A percentile compares a stretch with the other conserved stretches of the same genome.
phyloP scores from a whole-genome alignment of 2,113 vertebrate species.

The Bubo scandiacus region DNA sequence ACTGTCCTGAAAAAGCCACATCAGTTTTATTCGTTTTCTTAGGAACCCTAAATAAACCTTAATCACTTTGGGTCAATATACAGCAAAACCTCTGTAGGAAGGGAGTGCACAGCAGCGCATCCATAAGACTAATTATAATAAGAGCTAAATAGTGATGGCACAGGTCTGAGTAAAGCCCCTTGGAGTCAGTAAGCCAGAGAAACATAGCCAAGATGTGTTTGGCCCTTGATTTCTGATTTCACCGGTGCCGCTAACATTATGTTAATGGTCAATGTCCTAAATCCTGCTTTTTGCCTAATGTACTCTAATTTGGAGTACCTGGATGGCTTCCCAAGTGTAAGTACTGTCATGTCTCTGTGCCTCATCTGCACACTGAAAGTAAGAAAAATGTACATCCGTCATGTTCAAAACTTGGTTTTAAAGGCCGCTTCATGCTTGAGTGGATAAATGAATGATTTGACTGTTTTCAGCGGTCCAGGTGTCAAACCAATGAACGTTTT shows the following conservation, averaged over 20 bases:
- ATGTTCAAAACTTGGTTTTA: background rate
- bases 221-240: background rate
- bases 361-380: background rate
- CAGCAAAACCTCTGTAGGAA: background rate
- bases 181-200: background rate
- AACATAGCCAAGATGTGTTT: background rate
- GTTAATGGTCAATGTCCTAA: background rate
- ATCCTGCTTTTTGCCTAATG: background rate
- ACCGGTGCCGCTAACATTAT: background rate
- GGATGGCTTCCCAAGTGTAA: background rate
- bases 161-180: background rate
- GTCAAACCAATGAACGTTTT: background rate
- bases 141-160: background rate
- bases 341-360: background rate
- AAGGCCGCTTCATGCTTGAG: background rate
- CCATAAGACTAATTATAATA: background rate
- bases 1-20: background rate
- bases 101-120: background rate
- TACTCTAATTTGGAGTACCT: background rate
- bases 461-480: background rate
- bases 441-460: background rate
- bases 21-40: background rate
- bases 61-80: background rate
- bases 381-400: background rate
- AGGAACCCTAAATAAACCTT: background rate